These are phyloP conservation scores for Apodemia zela DNA, from an alignment of 2,888 invertebrate genomes.

Conservation along the genomic window DNA sequence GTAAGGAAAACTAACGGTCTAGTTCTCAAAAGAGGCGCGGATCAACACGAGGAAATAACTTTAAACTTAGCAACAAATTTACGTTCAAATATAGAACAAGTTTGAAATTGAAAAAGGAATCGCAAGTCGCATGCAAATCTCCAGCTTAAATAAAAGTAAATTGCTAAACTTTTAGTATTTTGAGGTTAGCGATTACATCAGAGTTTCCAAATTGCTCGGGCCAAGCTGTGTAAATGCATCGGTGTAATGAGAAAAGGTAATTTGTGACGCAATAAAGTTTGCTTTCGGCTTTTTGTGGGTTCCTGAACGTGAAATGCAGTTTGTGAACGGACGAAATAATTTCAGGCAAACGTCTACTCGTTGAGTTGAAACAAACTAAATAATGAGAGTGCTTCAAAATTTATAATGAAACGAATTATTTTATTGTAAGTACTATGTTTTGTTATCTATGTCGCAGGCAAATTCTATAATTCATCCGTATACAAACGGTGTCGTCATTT, in stretches of 20 bases:
- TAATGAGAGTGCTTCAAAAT: background rate
- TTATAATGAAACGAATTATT: background rate
- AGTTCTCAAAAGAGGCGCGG: too few species aligned
- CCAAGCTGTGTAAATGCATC: slow-evolving; percentile 26
- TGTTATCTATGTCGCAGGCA: too few species aligned
- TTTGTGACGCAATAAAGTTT: slow-evolving; percentile 30
- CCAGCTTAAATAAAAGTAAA: slow-evolving; percentile 60
- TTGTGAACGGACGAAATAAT: slow-evolving; percentile 14
- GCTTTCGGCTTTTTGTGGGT: slow-evolving; percentile 18
- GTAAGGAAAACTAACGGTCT: too few species aligned
- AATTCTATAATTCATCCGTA: too few species aligned
- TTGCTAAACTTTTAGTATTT: slow-evolving; percentile 61
- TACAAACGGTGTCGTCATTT: too few species aligned
- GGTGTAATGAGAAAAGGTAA: slow-evolving; percentile 31
- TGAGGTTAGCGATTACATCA: slow-evolving; percentile 39
- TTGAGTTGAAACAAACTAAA: background rate
- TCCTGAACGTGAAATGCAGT: slow-evolving; percentile 11
- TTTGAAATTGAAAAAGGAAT: slow-evolving; percentile 66
- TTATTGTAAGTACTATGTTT: background rate
- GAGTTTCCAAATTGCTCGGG: slow-evolving; percentile 29
- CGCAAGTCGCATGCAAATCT: slow-evolving; percentile 61
- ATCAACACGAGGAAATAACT: background rate
- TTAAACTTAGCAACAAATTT: slow-evolving; percentile 19
- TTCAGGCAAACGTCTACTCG: background rate
- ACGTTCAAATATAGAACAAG: slow-evolving; percentile 48